These are phyloP conservation scores for Tiliacea aurago DNA, from an alignment of 2,888 invertebrate genomes.

Conservation along the genomic window DNA sequence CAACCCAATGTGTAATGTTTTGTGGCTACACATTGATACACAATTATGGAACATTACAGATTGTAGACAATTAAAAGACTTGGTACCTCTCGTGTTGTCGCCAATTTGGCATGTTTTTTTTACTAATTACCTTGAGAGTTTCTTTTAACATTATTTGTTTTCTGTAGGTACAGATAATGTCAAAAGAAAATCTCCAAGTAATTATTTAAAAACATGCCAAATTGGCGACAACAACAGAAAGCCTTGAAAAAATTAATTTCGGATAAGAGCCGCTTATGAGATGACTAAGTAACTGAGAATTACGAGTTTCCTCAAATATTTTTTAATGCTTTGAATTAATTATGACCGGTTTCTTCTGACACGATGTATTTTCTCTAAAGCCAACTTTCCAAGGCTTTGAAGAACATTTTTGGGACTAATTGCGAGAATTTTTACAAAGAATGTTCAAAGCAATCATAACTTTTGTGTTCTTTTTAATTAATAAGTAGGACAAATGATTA, in stretches of 20 bases:
- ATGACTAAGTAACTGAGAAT: conserved; percentile 6
- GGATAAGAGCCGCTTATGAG: neutral
- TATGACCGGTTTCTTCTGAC: conserved; percentile 10
- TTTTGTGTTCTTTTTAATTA: conserved; percentile 33
- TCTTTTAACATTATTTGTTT: too few relatives aligned
- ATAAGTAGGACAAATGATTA: conserved; percentile 18
- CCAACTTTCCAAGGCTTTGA: neutral
- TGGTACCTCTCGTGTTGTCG: too few relatives aligned
- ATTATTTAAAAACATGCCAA: neutral
- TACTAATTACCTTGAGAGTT: too few relatives aligned
- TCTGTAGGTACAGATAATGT: conserved; percentile 5
- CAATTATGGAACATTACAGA: too few relatives aligned
- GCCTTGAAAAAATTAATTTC: neutral
- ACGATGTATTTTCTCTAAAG: neutral
- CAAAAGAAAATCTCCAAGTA: neutral
- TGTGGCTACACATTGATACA: neutral
- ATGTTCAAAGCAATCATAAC: conserved; percentile 4
- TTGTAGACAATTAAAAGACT: neutral
- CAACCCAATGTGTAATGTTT: neutral
- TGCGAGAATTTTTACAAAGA: conserved; percentile 1
- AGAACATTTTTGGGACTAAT: conserved; percentile 6
- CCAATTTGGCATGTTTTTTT: too few relatives aligned
- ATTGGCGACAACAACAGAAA: neutral
- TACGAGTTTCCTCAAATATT: neutral
- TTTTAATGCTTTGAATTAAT: conserved; percentile 23